Base-by-base conservation (phyloP, 1,140 invertebrate genomes). In the Drosophila repleta region DNA sequence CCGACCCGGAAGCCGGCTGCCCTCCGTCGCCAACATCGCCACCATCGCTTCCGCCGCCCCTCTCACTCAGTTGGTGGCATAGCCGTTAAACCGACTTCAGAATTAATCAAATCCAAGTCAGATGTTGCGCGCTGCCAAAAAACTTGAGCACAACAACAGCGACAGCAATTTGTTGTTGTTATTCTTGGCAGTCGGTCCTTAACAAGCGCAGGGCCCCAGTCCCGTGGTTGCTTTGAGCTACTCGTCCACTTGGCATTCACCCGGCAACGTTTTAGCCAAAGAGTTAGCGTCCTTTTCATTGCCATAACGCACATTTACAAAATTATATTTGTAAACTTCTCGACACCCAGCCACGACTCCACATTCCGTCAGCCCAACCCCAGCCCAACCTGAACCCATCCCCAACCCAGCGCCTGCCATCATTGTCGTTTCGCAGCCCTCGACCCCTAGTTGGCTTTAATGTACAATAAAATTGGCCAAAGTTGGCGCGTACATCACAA, bases 261-360 rank as follows among this genome's bases (percentile, higher is more conserved):
- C 46, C 29, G 57, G 64, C 53, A 71, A 26, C 65, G 29, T 58
- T 78, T 49, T 66, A 52, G 62, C 55, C 37, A 83, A 85, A 81
- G 82, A 85, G 81, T 85, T 87, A 46, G 58, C 67, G 73, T 73
- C 65, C 65, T 79, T 63, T 81, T 76, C 77, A 85, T 78, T 82
- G 81, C 70, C 78, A 82, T 87, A 87, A 85, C 82, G 82, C 78
- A 87, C 82, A 85, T 85, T 87, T 81, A 85, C 78, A 48, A 87
- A 87, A 85, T 85, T 85, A 85, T 85, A 85, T 85, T 87, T 85
- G 82, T 85, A 85, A 85, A 85, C 82, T 85, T 87, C 66, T 76
- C 66, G 63, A 8, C 64, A 67, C 66, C 66, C 67, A n/a, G 29
- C 64, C 56, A 29, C 61, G 26, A 17, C 56, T 58, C 39, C 57